Percentiles rank a stretch among this genome's conserved stretches.
phyloP scores from a whole-genome alignment of 2,888 invertebrate species.

The Polietes domitor region DNA sequence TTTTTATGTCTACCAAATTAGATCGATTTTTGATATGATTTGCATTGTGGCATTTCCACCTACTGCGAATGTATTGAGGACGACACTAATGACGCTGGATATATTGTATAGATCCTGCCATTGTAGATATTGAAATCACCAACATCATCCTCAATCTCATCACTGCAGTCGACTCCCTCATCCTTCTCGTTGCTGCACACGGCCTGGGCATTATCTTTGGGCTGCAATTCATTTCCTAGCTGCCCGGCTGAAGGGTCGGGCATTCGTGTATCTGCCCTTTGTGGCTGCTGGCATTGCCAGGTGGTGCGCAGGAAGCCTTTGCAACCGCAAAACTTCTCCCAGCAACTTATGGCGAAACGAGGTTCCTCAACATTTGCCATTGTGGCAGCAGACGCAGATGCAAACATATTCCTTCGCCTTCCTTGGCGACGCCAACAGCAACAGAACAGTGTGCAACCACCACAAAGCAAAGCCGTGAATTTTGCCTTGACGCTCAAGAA shows the following conservation, averaged over 20 bases:
- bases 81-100: constrained; percentile 53
- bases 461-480: constrained; percentile 51
- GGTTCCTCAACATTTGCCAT: constrained; percentile 9
- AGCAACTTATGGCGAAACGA: constrained; percentile 16
- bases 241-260: not conserved
- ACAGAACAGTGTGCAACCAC: constrained; percentile 4
- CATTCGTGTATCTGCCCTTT: not conserved
- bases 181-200: constrained; percentile 54
- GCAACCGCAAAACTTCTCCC: constrained; percentile 52
- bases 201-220: not conserved
- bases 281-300: constrained; percentile 18
- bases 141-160: constrained; percentile 47
- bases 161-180: constrained; percentile 67
- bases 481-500: constrained; percentile 67
- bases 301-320: constrained; percentile 41
- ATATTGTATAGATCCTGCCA: constrained; percentile 62
- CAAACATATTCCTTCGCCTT: not conserved
- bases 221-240: not conserved
- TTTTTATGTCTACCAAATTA: too few species aligned
- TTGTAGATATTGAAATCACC: constrained; percentile 40
- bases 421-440: constrained; percentile 31
- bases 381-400: not conserved
- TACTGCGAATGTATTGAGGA: constrained; percentile 51
- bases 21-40: too few species aligned
- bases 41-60: too few species aligned